Base-by-base conservation (phyloP, 2,888 invertebrate genomes). In the Ochropacha duplaris region DNA sequence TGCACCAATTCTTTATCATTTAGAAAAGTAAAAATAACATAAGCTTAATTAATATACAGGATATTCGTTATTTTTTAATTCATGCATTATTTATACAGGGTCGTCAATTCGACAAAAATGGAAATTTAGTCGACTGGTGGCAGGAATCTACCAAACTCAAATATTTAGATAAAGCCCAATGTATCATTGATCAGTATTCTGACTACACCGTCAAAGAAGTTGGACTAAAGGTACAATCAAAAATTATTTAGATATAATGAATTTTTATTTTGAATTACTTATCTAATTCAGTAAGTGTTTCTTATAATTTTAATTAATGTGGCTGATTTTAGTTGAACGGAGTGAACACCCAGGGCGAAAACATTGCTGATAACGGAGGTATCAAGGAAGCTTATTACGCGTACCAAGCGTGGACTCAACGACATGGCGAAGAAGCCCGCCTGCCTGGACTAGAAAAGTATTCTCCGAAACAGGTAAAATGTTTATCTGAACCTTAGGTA, bases 41-140 rank as follows among this genome's bases (percentile, higher is more conserved):
- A n/a, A n/a, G 36, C 1, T 14, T 14, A 4, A 14, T 8, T 31
- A 9, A 56, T n/a, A n/a, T n/a, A n/a, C n/a, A n/a, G n/a, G n/a
- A n/a, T n/a, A n/a, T n/a, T n/a, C n/a, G n/a, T n/a, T n/a, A n/a
- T 22, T n/a, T 16, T 26, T 19, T 24, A 24, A 12, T 50, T 44
- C n/a, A 4, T 26, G 11, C 1, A 50, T 52, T 44, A 51, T 52
- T 51, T 50, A 8, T 62, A 16, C 84, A 95, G 93, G 98, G 99
- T 55, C 95, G 98, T 54, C 97, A 98, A 90, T 99, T 98, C 79
- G 98, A 99, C 86, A 96, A 97, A 66, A 94, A 97, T 64, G 99
- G 99, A 14, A 98, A 98, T 86, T 90, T 98, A 64, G 95, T 96
- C 0, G 97, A 98, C 78, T 99, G 99, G 99, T 99, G 98, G 98